Evolutionary conservation across 2,113 vertebrate genomes (phyloP).

Genomic region (Dasyurus viverrinus): DNA sequence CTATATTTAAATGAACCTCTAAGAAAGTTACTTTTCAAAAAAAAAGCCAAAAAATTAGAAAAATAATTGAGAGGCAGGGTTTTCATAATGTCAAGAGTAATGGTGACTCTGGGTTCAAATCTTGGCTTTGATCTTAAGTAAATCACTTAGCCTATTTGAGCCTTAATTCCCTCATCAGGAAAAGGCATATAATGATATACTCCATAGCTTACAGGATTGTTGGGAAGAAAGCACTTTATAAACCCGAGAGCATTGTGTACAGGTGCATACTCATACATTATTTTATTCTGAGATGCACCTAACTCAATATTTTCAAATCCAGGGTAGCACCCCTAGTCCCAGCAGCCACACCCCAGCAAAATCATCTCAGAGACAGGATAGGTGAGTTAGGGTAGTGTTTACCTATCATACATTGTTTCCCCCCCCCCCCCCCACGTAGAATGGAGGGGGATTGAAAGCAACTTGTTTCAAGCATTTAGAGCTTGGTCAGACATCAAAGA

Average conservation of each 20-base stretch:
- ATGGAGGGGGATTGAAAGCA: background rate
- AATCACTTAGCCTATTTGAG: background rate
- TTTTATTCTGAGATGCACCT: background rate
- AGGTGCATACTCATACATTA: background rate
- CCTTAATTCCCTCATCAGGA: background rate
- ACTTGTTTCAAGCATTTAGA: background rate
- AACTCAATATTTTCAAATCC: constrained; percentile 27
- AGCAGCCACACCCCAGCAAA: background rate
- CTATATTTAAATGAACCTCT: constrained; percentile 1
- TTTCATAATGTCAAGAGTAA: background rate
- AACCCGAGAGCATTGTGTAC: background rate
- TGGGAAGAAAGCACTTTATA: background rate
- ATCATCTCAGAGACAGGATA: background rate
- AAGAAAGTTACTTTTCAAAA: background rate
- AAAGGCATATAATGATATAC: background rate
- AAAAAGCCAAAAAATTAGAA: constrained; percentile 10
- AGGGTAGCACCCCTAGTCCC: background rate
- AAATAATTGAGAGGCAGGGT: constrained; percentile 7
- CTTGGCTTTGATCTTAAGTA: background rate
- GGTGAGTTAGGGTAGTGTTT: background rate
- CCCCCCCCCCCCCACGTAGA: background rate
- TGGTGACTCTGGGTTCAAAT: background rate
- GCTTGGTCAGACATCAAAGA: background rate
- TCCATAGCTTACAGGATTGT: background rate
- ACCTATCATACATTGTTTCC: background rate